Base-by-base conservation (phyloP, 2,113 vertebrate species). In the Salvelinus namaycush region DNA sequence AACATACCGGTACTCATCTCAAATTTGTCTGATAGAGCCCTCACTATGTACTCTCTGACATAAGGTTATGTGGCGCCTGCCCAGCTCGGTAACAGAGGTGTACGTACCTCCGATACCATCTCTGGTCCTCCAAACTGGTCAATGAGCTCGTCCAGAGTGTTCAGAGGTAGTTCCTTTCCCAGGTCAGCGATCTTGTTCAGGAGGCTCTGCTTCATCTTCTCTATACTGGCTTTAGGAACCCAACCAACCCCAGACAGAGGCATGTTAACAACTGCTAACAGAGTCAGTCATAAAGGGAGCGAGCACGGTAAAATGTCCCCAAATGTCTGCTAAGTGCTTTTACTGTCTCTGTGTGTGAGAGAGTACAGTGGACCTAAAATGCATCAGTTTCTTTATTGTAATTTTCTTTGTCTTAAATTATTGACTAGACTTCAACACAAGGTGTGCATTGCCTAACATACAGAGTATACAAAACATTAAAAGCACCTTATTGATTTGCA, bases 131-230 rank as follows among this genome's bases (percentile, higher is more conserved):
- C 98, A 0, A 99, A 96, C 86, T 94, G 91, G 89, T 99, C 93
- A 0, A 99, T 99, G 70, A 99, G 95, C 81, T 97, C 95, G 29
- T 99, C 98, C 90, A 99, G 89, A 27, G 98, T 99, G 77, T 99
- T 99, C 70, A 97, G 95, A 74, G 98, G 98, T 94, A 99, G 95
- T 88, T 97, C 96, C 87, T 95, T 95, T 86, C 97, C 98, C 84
- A 99, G 93, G 14, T 85, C 83, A 51, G 94, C 89, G 68, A 99
- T 97, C 91, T 96, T 97, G 76, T 89, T 92, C 73, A 99, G 92
- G 27, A 99, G 94, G 27, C 92, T 89, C 83, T 95, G 95, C 81
- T 98, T 99, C 91, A 98, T 92, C 73, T 93, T 94, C 73, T 99
- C 97, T 1, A 98, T 93, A 0, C 92, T 88, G 67, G 91, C 94